A percentile compares a stretch with the other conserved stretches of the same genome.
phyloP scores from a whole-genome alignment of 1,140 invertebrate species.

The Magallana gigas region DNA sequence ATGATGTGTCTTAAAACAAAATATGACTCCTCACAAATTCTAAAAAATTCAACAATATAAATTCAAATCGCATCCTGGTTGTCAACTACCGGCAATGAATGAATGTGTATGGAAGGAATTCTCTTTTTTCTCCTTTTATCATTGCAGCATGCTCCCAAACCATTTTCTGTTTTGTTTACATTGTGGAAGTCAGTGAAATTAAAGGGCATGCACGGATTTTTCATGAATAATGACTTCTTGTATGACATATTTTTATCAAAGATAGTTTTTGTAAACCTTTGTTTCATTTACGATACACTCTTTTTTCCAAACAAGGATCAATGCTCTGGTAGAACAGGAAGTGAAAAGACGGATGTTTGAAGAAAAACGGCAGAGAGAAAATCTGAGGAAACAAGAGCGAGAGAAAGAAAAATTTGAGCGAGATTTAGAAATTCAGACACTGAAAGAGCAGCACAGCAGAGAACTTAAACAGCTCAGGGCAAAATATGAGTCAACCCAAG shows the following conservation, averaged over 20 bases:
- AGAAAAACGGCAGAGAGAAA: conserved; percentile 75
- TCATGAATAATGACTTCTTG: not conserved
- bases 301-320: conserved; percentile 68
- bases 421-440: conserved; percentile 74
- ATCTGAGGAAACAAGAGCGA: conserved; percentile 68
- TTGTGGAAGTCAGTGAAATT: not conserved
- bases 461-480: conserved; percentile 72
- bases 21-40: too few relatives aligned
- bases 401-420: conserved; percentile 73
- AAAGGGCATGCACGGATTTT: not conserved
- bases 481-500: conserved; percentile 65
- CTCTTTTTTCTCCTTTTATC: too few relatives aligned
- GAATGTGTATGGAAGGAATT: too few relatives aligned
- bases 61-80: too few relatives aligned
- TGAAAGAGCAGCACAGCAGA: conserved; percentile 71
- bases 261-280: not conserved
- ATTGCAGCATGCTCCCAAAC: too few relatives aligned
- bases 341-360: conserved; percentile 78
- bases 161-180: not conserved
- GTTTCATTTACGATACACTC: not conserved
- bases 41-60: too few relatives aligned
- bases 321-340: conserved; percentile 78
- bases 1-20: too few relatives aligned
- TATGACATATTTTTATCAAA: not conserved
- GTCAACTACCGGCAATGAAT: too few relatives aligned